These are phyloP conservation scores for Ethmia dodecea DNA, from an alignment of 2,888 invertebrate genomes.

Conservation along the genomic window DNA sequence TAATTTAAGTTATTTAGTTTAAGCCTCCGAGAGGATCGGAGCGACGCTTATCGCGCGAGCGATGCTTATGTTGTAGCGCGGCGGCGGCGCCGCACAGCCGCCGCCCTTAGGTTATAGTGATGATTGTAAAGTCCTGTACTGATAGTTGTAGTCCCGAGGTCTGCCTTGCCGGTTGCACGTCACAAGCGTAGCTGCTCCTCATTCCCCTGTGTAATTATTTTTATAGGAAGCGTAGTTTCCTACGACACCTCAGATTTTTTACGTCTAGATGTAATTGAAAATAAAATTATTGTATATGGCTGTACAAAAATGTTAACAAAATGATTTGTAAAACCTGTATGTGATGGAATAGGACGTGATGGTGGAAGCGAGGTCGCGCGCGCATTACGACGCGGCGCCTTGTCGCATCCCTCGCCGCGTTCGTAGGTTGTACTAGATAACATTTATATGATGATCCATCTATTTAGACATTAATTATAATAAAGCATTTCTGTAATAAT, in stretches of 20 bases:
- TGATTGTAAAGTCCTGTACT: conserved; percentile 76
- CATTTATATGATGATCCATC: conserved; percentile 80
- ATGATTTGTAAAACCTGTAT: conserved; percentile 74
- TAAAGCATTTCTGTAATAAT: conserved; percentile 83
- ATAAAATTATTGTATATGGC: conserved; percentile 79
- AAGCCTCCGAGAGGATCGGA: conserved; percentile 44
- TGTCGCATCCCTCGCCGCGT: conserved; percentile 58
- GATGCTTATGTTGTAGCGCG: conserved; percentile 50
- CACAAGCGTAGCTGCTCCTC: conserved; percentile 73
- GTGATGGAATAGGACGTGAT: conserved; percentile 67
- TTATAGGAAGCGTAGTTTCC: conserved; percentile 77
- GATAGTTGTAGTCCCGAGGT: conserved; percentile 72
- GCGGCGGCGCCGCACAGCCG: conserved; percentile 29
- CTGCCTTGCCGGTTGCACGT: conserved; percentile 72
- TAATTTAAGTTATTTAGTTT: conserved; percentile 65
- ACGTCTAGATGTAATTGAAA: conserved; percentile 77
- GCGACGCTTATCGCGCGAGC: conserved; percentile 47
- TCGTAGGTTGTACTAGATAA: conserved; percentile 76
- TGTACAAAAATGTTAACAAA: conserved; percentile 77
- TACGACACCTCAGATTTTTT: conserved; percentile 75
- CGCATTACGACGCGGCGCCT: conserved; percentile 27
- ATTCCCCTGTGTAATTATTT: conserved; percentile 75
- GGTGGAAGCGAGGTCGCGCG: conserved; percentile 49
- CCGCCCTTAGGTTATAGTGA: conserved; percentile 62
- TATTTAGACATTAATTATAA: conserved; percentile 81